A percentile compares a stretch with the other conserved stretches of the same genome.
phyloP scores from a whole-genome alignment of 2,888 invertebrate genomes.

The Caenorhabditis afra region DNA sequence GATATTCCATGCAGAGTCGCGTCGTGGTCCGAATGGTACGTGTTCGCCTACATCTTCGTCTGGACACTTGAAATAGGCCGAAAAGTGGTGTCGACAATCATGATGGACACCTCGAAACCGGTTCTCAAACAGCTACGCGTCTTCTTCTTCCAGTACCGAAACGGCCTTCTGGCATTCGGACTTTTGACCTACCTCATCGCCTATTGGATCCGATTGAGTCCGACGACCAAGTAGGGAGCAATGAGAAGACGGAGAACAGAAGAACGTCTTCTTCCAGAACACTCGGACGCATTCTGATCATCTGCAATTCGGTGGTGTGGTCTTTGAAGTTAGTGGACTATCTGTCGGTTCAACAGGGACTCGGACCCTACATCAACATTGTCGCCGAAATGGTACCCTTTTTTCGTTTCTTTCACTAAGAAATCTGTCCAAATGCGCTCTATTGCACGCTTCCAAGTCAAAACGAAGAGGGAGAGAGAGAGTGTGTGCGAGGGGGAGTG shows the following conservation, averaged over 20 bases:
- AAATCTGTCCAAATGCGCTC: not conserved
- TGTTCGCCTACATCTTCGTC: slow-evolving; percentile 76
- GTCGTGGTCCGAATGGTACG: slow-evolving; percentile 74
- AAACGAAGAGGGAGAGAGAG: no score
- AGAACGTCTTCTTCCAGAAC: slow-evolving; percentile 44
- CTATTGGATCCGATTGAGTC: slow-evolving; percentile 81
- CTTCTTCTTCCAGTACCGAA: slow-evolving; percentile 74
- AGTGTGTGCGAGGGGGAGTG: no score
- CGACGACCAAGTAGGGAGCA: slow-evolving; percentile 81
- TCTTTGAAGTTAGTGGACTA: slow-evolving; percentile 90
- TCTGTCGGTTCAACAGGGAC: slow-evolving; percentile 94
- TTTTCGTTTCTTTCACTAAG: slow-evolving; percentile 82
- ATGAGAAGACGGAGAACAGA: not conserved
- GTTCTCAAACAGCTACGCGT: slow-evolving; percentile 81
- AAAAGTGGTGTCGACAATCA: slow-evolving; percentile 70
- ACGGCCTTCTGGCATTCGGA: slow-evolving; percentile 82
- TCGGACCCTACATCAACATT: slow-evolving; percentile 96
- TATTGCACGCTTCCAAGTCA: no score
- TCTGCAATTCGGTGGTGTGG: slow-evolving; percentile 83
- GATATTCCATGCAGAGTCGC: slow-evolving; percentile 38
- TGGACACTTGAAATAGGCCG: slow-evolving; percentile 76
- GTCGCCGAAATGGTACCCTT: slow-evolving; percentile 96
- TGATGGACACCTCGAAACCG: slow-evolving; percentile 81
- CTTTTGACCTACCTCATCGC: slow-evolving; percentile 85
- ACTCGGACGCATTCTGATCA: slow-evolving; percentile 89